Base-by-base conservation (phyloP, 37 sponge, comb jelly and placozoan genomes). In the Oopsacas minuta region DNA sequence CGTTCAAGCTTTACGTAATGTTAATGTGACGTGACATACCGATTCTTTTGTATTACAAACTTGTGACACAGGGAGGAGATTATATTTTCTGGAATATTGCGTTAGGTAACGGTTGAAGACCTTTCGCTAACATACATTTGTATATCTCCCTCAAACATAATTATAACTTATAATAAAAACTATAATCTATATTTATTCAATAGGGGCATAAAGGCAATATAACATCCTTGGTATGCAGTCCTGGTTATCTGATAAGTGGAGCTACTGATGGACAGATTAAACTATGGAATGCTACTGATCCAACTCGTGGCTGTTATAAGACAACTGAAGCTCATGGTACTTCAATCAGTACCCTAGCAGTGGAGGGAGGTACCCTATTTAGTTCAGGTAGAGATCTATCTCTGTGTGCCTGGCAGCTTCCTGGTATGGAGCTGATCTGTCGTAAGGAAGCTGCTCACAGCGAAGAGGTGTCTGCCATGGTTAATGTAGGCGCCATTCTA, bases 211-310 rank as follows among this genome's bases (percentile, higher is more conserved):
- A 89, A 36, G 89, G 89, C 0, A 92, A 91, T 23, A 85, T 95
- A 20, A 92, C 91, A 90, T 92, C 91, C 0, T 38, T 92, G 82
- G 93, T 85, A 36, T 37, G 88, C 0, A 23, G 82, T 39, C 49
- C 36, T 0, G 87, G 85, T 53, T 81, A 84, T 30, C 88, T 95
- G 23, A 92, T 89, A 87, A 92, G 93, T 75, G 82, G 91, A 23
- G 89, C 94, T 35, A 89, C 94, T 82, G 95, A 92, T 90, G 95
- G 93, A 0, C 85, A 88, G 23, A 90, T 95, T 38, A 92, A 92
- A 53, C 82, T 91, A 52, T 95, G 95, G 95, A 91, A 91, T 61
- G 82, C 90, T 30, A 83, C 85, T 39, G 93, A 92, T 85, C 82
- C 91, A 39, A 89, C 88, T 23, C 91, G 91, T 53, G 91, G 91